Conservation (phyloP, 1,140 invertebrate species). For the Microplitis mediator region DNA sequence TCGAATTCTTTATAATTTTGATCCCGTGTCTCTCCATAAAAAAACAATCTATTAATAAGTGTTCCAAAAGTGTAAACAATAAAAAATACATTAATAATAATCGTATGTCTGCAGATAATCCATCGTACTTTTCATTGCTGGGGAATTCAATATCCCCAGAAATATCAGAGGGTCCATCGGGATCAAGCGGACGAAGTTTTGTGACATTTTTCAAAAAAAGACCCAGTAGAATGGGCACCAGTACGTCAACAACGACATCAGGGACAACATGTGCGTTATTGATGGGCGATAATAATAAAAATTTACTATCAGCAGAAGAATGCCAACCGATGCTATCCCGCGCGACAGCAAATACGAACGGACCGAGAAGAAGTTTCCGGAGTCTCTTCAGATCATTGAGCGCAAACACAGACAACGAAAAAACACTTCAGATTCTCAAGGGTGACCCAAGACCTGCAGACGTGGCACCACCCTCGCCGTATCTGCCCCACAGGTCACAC, state of each 20-base stretch:
- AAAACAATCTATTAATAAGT: no score
- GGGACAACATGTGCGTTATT: slow-evolving; percentile 38
- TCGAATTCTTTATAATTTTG: no score
- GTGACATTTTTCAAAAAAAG: slow-evolving; percentile 49
- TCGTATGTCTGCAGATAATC: slow-evolving; percentile 64
- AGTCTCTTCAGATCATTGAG: slow-evolving; percentile 63
- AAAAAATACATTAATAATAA: no score
- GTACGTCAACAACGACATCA: slow-evolving; percentile 42
- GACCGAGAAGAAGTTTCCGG: slow-evolving; percentile 54
- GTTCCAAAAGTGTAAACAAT: no score
- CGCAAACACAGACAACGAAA: slow-evolving; percentile 61
- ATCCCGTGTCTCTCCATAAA: no score
- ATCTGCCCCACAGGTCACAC: slow-evolving; percentile 54
- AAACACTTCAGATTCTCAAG: slow-evolving; percentile 62
- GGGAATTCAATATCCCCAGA: slow-evolving; percentile 35
- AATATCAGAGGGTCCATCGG: background rate
- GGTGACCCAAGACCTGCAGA: slow-evolving; percentile 66
- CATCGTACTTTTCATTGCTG: slow-evolving; percentile 66
- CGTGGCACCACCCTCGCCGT: slow-evolving; percentile 63
- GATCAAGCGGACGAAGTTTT: slow-evolving; percentile 31
- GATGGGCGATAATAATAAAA: slow-evolving; percentile 39
- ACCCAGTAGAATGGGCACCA: slow-evolving; percentile 46
- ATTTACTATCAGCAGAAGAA: slow-evolving; percentile 42
- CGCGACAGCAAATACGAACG: background rate
- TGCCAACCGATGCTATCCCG: slow-evolving; percentile 42